Percentiles rank a stretch among this genome's conserved stretches.
Conservation (phyloP, 2,888 invertebrate genomes). For the Erebia epiphron region DNA sequence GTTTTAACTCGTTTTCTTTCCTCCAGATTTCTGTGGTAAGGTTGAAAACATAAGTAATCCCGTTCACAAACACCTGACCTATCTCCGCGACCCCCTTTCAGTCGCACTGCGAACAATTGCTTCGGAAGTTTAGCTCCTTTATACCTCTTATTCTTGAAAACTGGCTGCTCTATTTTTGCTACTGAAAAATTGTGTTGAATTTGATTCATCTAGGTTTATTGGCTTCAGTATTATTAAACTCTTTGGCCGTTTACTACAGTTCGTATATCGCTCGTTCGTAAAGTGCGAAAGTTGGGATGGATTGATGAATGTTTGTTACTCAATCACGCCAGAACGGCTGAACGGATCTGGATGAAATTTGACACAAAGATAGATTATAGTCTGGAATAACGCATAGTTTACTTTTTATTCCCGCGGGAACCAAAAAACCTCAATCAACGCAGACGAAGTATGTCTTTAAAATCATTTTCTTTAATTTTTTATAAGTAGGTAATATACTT, state of each 20-base stretch:
- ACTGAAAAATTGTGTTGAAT: slow-evolving; percentile 6
- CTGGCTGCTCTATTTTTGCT: slow-evolving; percentile 24
- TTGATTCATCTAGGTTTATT: slow-evolving; percentile 1
- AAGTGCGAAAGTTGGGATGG: no score
- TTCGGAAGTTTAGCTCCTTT: slow-evolving; percentile 29
- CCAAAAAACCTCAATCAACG: no score
- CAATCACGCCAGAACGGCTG: no score
- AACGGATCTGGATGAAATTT: no score
- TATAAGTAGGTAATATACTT: neutral
- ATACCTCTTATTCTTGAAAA: slow-evolving; percentile 30
- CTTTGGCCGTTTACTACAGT: neutral
- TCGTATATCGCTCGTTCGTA: no score
- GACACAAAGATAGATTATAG: no score
- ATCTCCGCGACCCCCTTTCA: slow-evolving; percentile 34
- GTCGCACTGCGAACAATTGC: slow-evolving; percentile 33
- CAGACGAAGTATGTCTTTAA: no score
- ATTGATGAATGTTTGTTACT: no score
- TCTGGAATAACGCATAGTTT: no score
- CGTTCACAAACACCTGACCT: slow-evolving; percentile 35
- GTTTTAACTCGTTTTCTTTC: slow-evolving; percentile 17
- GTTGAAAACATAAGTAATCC: slow-evolving; percentile 37
- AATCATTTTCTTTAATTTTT: neutral
- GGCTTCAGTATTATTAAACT: neutral
- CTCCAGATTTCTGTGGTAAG: slow-evolving; percentile 15
- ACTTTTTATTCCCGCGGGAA: no score